Base-by-base conservation (phyloP, 2,888 invertebrate species). In the Eupeodes luniger region DNA sequence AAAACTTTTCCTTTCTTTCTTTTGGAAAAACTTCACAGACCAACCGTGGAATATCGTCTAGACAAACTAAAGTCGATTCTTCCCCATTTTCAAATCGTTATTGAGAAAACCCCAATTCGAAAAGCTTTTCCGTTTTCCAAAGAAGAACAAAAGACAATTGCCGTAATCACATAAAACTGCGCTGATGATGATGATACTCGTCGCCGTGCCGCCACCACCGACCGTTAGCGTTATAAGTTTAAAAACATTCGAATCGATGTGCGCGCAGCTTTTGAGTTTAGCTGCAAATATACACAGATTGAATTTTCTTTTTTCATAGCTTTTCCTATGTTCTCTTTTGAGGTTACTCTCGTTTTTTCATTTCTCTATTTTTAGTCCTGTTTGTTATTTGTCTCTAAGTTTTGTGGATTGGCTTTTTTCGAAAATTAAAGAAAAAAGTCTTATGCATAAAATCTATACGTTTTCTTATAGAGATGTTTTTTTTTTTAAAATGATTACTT, bases 41-140 rank as follows among this genome's bases (percentile, higher is more conserved):
- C 81, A 84, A 78, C 75, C 88, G 88, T 81, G 84, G 77, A 87
- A 88, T 85, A 88, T 75, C 64, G 84, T 85, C 85, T 70, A 78
- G 81, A 81, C 84, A 88, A 88, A 88, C 88, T 88, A 70, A 88
- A 66, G 81, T 85, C 53, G 57, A 78, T 70, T 76, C 53, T 70
- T 78, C 51, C 84, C 78, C 78, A 88, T 78, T 27, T 77, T 79
- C 40, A 51, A 55, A 74, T 77, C 12, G 53, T 40, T 66, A 59
- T 53, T 77, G 47, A 78, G 77, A 78, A 87, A 75, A 72, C n/a
- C 57, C 57, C 49, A 57, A 64, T 36, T 75, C 47, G 55, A 34
- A 74, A 66, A 88, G 88, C 88, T 88, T 88, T 87, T 80, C 57
- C 51, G 53, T 75, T 47, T 62, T 62, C 49, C 55, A 75, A 47